Base-by-base conservation (phyloP, 2,888 invertebrate species). In the Theodoxus fluviatilis region DNA sequence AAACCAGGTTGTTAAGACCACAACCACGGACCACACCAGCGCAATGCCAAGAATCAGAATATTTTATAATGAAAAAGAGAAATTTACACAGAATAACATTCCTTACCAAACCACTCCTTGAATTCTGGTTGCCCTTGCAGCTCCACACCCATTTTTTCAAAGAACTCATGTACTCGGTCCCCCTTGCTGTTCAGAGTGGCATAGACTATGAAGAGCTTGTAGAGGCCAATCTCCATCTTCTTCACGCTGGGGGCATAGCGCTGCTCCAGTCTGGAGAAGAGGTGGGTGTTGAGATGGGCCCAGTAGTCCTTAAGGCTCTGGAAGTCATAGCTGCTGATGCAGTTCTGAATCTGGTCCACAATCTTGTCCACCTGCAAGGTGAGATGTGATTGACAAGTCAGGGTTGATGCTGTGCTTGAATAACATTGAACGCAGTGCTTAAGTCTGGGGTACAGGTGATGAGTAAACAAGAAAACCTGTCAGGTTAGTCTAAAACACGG, bases 51-150 rank as follows among this genome's bases (percentile, higher is more conserved):
- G n/a, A n/a, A n/a, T n/a, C n/a, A n/a, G n/a, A n/a, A n/a, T n/a
- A n/a, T n/a, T n/a, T n/a, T n/a, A n/a, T n/a, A n/a, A n/a, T n/a
- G n/a, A n/a, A n/a, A n/a, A n/a, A n/a, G n/a, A n/a, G n/a, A n/a
- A n/a, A 15, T 18, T 15, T 43, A 18, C 47, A 9, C 18, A 43
- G 12, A 43, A 43, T 43, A 3, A 4, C 22, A 61, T 43, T 43
- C 90, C 92, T 90, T 91, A 97, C 97, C 93, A 88, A 96, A 98
- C 98, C 98, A 98, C 80, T 98, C 98, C 84, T 93, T 94, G 95
- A 97, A 98, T 85, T 98, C 98, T 72, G 90, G 90, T 85, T 95
- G 95, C 65, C 92, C 92, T 84, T 96, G 95, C 61, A 98, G 87
- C 80, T 96, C 95, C 22, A 92, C 90, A 4, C 94, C 91, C 91